These are phyloP conservation scores for Chondrosia reniformis DNA, from an alignment of 37 sponge, comb jelly and placozoan genomes.

Conservation along the genomic window DNA sequence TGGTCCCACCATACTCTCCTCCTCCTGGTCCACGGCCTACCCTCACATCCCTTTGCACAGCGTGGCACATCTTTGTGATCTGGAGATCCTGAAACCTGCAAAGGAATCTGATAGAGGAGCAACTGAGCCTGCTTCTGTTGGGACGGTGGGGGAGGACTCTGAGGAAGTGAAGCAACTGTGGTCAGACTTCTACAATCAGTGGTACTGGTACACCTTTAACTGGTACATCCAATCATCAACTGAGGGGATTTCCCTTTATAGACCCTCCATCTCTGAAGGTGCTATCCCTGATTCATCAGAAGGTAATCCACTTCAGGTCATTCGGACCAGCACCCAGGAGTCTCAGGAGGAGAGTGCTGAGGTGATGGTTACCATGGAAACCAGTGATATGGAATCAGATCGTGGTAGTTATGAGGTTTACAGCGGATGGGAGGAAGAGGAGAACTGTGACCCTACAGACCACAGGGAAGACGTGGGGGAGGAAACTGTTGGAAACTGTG, in stretches of 20 bases:
- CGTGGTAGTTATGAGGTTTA: not conserved
- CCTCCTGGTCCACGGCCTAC: conserved; percentile 32
- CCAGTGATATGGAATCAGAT: not conserved
- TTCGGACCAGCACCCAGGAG: too few relatives aligned
- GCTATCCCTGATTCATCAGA: too few relatives aligned
- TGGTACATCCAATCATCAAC: too few relatives aligned
- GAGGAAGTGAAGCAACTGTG: conserved; percentile 49
- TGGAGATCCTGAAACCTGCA: conserved; percentile 28
- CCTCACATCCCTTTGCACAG: conserved; percentile 44
- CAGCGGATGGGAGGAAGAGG: conserved; percentile 17
- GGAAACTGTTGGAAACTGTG: not conserved
- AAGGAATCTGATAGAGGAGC: not conserved
- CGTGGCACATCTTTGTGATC: conserved; percentile 27
- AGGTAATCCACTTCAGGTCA: too few relatives aligned
- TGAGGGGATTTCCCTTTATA: too few relatives aligned
- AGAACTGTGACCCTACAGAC: not conserved
- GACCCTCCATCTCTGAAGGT: too few relatives aligned
- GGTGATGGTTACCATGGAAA: not conserved
- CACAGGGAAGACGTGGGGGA: not conserved
- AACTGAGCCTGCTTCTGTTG: not conserved
- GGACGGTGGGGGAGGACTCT: not conserved
- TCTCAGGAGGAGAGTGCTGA: not conserved
- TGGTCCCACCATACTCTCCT: conserved; percentile 52
- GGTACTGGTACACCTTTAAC: conserved; percentile 60
- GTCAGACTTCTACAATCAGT: conserved; percentile 56